phyloP scores from a whole-genome alignment of 2,113 vertebrate species.

The Ahaetulla prasina region DNA sequence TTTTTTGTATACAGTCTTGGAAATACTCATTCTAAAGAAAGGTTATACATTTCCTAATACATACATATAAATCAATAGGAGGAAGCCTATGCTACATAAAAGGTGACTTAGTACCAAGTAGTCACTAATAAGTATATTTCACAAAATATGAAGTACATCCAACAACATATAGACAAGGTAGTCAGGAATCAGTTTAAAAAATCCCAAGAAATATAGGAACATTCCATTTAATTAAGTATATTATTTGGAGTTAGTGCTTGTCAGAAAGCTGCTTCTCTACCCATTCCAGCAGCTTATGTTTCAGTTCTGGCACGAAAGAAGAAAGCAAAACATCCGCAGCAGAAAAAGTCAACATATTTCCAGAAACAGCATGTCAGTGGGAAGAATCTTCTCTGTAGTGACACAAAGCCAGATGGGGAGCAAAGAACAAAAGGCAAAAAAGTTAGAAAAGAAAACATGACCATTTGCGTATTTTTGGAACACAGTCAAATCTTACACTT shows the following conservation, averaged over 20 bases:
- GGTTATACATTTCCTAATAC: not conserved
- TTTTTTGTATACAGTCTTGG: not conserved
- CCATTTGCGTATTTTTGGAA: not conserved
- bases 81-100: not conserved
- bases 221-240: conserved; percentile 40
- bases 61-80: not conserved
- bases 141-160: not conserved
- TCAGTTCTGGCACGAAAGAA: conserved; percentile 58
- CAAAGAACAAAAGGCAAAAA: conserved; percentile 56
- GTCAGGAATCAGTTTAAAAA: conserved; percentile 6
- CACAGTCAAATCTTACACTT: not conserved
- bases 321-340: conserved; percentile 65
- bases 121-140: not conserved
- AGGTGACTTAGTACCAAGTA: not conserved
- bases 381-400: conserved; percentile 55
- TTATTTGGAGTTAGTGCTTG: conserved; percentile 24
- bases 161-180: conserved; percentile 13
- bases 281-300: conserved; percentile 54
- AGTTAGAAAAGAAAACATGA: conserved; percentile 27
- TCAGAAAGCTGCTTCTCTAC: conserved; percentile 37
- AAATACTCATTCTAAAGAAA: not conserved
- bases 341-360: conserved; percentile 69
- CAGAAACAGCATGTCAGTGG: conserved; percentile 49
- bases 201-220: conserved; percentile 16
- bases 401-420: conserved; percentile 34